phyloP scores from a whole-genome alignment of 2,888 invertebrate genomes.

The Pammene aurita region DNA sequence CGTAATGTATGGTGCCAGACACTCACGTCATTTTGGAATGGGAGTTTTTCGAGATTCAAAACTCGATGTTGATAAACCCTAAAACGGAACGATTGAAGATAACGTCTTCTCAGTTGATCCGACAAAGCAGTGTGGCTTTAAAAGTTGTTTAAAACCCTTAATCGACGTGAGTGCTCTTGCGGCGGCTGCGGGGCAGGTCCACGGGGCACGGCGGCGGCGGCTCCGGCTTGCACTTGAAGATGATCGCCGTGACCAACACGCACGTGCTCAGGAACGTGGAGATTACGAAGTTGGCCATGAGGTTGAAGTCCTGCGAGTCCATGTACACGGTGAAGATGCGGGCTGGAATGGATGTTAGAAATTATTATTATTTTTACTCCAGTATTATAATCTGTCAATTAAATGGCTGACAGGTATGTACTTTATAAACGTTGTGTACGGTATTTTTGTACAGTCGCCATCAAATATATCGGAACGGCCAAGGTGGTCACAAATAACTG shows the following conservation, averaged over 20 bases:
- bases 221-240: slow-evolving; percentile 81
- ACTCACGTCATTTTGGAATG: too few species aligned
- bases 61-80: too few species aligned
- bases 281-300: slow-evolving; percentile 88
- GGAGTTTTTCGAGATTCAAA: too few species aligned
- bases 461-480: too few species aligned
- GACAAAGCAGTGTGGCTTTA: background rate
- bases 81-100: too few species aligned
- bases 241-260: slow-evolving; percentile 87
- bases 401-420: too few species aligned
- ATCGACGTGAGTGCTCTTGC: slow-evolving; percentile 52
- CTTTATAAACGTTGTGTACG: too few species aligned
- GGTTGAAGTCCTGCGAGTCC: slow-evolving; percentile 88
- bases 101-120: background rate
- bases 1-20: too few species aligned
- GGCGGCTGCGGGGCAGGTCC: slow-evolving; percentile 7
- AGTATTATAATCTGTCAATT: too few species aligned
- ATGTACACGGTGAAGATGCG: slow-evolving; percentile 91
- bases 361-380: too few species aligned
- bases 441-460: too few species aligned
- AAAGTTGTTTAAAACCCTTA: slow-evolving; percentile 14
- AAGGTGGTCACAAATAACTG: too few species aligned
- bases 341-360: slow-evolving; percentile 82
- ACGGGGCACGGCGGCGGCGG: slow-evolving; percentile 42
- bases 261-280: slow-evolving; percentile 87